Percentiles rank a stretch among this genome's conserved stretches.
Evolutionary conservation across 2,888 invertebrate genomes (phyloP).

Genomic region (Drosophila kokeensis): DNA sequence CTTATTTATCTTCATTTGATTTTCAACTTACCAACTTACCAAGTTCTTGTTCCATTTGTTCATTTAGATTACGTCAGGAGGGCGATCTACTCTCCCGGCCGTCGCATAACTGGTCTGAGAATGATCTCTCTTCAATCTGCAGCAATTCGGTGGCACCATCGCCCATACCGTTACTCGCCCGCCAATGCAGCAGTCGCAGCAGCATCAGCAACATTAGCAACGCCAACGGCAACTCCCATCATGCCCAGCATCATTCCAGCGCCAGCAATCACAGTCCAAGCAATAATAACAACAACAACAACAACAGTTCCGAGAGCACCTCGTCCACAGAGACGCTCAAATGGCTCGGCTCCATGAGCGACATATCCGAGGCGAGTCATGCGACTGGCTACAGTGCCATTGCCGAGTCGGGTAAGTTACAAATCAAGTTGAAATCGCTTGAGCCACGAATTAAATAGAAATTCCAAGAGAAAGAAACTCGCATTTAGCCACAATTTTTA

Average conservation of each 20-base stretch:
- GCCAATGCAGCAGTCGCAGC: conserved; percentile 55
- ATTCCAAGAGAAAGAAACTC: not conserved
- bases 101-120: conserved; percentile 85
- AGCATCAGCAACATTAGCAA: conserved; percentile 52
- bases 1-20: conserved; percentile 1
- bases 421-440: not conserved
- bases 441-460: not conserved
- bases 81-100: conserved; percentile 85
- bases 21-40: conserved; percentile 10
- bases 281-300: conserved; percentile 60
- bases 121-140: conserved; percentile 84
- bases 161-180: conserved; percentile 70
- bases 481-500: not conserved
- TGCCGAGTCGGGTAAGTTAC: conserved; percentile 84
- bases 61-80: conserved; percentile 84
- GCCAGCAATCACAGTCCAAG: conserved; percentile 48
- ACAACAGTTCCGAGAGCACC: conserved; percentile 85
- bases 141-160: conserved; percentile 81
- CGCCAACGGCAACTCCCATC: conserved; percentile 30
- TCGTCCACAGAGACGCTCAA: conserved; percentile 91
- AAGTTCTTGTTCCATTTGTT: conserved; percentile 4
- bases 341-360: conserved; percentile 92
- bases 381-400: conserved; percentile 86
- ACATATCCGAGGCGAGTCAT: conserved; percentile 88
- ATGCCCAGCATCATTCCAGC: conserved; percentile 48